Evolutionary conservation across 2,888 invertebrate species (phyloP), one percentile per base, ranked within the genome.

Genomic region (Dorcus parallelipipedus): DNA sequence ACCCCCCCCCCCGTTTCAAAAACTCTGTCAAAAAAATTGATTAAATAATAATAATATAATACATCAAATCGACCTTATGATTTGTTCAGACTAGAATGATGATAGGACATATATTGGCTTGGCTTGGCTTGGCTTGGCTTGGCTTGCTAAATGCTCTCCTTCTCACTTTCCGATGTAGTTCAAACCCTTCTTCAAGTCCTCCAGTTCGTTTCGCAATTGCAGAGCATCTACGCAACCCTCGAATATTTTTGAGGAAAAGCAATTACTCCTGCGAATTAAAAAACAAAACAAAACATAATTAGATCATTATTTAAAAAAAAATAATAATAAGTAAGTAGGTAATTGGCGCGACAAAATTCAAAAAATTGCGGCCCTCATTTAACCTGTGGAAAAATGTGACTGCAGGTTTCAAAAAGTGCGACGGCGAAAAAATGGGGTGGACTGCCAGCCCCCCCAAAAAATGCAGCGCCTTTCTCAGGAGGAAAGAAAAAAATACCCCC

Each of bases 211-310:
- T 75, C 86, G 86, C 76, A 93, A 86, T 77, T 90, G 88, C 71
- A 93, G 86, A 75, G 90, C 90, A 79, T 93, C 91, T 78, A 93
- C 83, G 84, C 93, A 93, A 80, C 90, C 91, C 79, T 91, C 91
- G 88, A 93, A 93, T 86, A 90, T 91, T 79, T 89, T 87, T 81
- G 91, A 86, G 75, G 92, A 91, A 83, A 93, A 93, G 86, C 93
- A 65, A 48, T 62, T 54, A 47, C 58, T 60, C 60, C 65, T 65
- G 61, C 39, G 62, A 64, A 41, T 9, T 38, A 93, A 83, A 91
- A n/a, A n/a, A n/a, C n/a, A n/a, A n/a, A 86, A 82, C 89, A 87
- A 88, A 93, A 93, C 88, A 73, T 83, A 73, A 60, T 65, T 62
- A 68, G 63, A 23, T n/a, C n/a, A n/a, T 48, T 20, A 20, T 20